Evolutionary conservation across 2,113 vertebrate species (phyloP).

Genomic region (Sturnus vulgaris): DNA sequence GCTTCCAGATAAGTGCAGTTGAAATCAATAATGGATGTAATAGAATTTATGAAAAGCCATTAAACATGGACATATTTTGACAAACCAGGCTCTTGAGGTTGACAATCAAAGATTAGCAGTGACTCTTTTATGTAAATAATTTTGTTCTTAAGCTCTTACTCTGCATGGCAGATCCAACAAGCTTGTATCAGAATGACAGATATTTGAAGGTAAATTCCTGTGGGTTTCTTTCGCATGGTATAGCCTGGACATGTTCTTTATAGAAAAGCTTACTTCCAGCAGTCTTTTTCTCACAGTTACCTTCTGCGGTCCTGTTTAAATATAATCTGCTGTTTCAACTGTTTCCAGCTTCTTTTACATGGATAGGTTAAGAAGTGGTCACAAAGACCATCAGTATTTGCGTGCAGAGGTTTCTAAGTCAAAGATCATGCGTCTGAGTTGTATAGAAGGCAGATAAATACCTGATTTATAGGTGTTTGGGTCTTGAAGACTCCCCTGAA

Average conservation of each 20-base stretch:
- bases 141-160: background rate
- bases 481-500: background rate
- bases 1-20: background rate
- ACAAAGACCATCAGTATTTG: background rate
- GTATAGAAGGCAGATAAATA: background rate
- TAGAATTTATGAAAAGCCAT: background rate
- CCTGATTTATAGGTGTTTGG: background rate
- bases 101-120: background rate
- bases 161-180: background rate
- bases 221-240: background rate
- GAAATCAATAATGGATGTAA: background rate
- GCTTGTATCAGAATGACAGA: background rate
- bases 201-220: background rate
- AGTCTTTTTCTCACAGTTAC: background rate
- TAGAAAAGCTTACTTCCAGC: background rate
- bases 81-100: background rate
- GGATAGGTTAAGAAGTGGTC: background rate
- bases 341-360: background rate
- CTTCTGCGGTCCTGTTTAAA: background rate
- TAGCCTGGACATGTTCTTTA: background rate
- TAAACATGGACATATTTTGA: background rate
- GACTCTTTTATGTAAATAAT: background rate
- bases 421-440: background rate
- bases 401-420: background rate
- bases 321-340: background rate